Conservation (phyloP, 2,888 invertebrate species). For the Ectemnius lituratus region DNA sequence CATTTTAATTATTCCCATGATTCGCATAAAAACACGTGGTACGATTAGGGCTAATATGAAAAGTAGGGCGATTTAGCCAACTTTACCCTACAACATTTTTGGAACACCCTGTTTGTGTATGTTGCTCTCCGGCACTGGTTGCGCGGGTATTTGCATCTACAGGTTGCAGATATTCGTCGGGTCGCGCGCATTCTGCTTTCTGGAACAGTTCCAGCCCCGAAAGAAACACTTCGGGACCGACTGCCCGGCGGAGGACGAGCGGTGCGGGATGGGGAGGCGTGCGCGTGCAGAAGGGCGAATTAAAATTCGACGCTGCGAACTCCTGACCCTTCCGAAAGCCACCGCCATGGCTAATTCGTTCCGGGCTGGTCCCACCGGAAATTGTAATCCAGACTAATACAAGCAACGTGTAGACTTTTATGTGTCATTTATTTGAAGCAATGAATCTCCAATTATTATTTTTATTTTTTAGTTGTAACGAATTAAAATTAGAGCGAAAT, state of each 20-base stretch:
- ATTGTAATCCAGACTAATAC: conserved; percentile 47
- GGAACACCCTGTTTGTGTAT: no score
- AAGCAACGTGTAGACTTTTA: no score
- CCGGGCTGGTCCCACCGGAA: conserved; percentile 44
- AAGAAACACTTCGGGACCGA: conserved; percentile 23
- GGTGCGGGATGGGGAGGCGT: no score
- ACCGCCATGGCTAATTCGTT: conserved; percentile 39
- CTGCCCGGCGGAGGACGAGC: conserved; percentile 21
- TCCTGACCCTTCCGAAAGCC: conserved; percentile 37
- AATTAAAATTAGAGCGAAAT: no score
- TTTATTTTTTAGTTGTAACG: no score
- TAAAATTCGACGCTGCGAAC: conserved; percentile 44
- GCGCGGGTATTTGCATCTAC: conserved; percentile 59
- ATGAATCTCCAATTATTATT: no score
- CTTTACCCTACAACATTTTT: no score
- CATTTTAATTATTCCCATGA: no score
- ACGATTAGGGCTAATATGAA: no score
- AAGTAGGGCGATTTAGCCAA: no score
- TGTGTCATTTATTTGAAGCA: no score
- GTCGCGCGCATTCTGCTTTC: conserved; percentile 34
- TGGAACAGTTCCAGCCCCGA: conserved; percentile 55
- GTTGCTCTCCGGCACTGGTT: conserved; percentile 40
- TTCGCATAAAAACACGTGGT: no score
- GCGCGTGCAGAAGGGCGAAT: conserved; percentile 35
- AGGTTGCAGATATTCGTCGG: conserved; percentile 60